Conservation (phyloP, 2,888 invertebrate species). For the Cosmorhoe ocellata region DNA sequence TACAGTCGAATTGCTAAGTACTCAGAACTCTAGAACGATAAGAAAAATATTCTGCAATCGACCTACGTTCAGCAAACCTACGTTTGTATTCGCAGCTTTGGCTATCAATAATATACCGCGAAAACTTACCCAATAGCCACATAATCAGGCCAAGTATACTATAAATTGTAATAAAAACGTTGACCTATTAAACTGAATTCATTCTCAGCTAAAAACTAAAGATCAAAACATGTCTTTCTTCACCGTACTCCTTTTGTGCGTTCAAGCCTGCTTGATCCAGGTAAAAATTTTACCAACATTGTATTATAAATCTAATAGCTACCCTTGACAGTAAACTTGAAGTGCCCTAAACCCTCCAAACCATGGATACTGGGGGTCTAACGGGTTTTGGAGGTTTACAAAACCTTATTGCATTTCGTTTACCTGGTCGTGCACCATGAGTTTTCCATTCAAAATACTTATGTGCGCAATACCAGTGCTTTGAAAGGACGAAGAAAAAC, state of each 20-base stretch:
- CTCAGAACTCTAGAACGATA: constrained; percentile 1
- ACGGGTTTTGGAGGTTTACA: too few species aligned
- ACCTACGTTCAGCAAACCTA: too few species aligned
- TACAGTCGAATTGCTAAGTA: background rate
- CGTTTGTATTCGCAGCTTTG: background rate
- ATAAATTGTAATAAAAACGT: constrained; percentile 7
- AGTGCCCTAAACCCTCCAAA: too few species aligned
- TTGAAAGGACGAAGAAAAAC: too few species aligned
- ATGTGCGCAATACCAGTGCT: too few species aligned
- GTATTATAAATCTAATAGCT: too few species aligned
- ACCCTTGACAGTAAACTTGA: too few species aligned
- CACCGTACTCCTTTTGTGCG: constrained; percentile 39
- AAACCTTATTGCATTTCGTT: too few species aligned
- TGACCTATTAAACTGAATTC: constrained; percentile 4
- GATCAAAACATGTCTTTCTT: constrained; percentile 7
- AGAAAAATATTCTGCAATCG: background rate
- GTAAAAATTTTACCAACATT: constrained; percentile 14
- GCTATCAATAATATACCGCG: background rate
- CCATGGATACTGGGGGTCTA: too few species aligned
- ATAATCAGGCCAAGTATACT: background rate
- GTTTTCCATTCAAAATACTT: too few species aligned
- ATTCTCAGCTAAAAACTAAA: background rate
- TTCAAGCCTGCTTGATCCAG: constrained; percentile 32
- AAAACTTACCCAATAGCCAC: background rate
- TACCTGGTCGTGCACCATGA: too few species aligned